Evolutionary conservation across 2,797 vertebrate species (phyloP), one percentile per base, ranked within the genome.

Genomic region (Neopelma chrysocephalum): DNA sequence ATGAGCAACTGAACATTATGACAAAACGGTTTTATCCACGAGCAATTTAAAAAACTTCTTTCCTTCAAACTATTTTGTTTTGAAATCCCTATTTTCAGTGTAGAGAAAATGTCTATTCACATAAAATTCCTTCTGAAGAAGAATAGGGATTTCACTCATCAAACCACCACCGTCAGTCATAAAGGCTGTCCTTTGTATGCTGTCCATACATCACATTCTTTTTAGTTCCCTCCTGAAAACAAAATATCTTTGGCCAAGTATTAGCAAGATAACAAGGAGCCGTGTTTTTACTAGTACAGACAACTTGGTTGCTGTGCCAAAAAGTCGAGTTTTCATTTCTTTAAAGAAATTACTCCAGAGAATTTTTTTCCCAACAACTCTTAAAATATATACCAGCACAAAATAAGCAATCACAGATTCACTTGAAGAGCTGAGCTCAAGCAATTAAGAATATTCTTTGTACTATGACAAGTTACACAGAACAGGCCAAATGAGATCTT

Each of bases 361-460:
- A 91, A 23, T 25, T 34, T 61, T 17, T 43, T 72, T 32, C 5
- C 45, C 34, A 26, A 16, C 32, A 82, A 20, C 51, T 85, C 88
- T 77, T 82, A 72, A 82, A 72, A 79, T 82, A 82, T 18, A 57
- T 18, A 76, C 34, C 54, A 72, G 40, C 43, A 76, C 32, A 64
- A 82, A 65, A 87, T 66, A 76, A 86, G 65, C 72, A 90, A 48
- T 82, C 36, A 56, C 23, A 47, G 47, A 79, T 73, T 89, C 84
- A 73, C 64, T 60, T 64, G 62, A 87, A 80, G 75, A 73, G 48
- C 25, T 66, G 78, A 82, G n/a, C 83, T 90, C 62, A 82, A 64
- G 62, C 66, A 95, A 61, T 81, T 66, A 87, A 48, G 48, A 93
- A 77, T 70, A 77, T 70, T 70, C 58, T 84, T 93, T 88, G 64